These are phyloP conservation scores for Neotragus pygmaeus DNA, from an alignment of 2,113 vertebrate genomes.

Conservation along the genomic window DNA sequence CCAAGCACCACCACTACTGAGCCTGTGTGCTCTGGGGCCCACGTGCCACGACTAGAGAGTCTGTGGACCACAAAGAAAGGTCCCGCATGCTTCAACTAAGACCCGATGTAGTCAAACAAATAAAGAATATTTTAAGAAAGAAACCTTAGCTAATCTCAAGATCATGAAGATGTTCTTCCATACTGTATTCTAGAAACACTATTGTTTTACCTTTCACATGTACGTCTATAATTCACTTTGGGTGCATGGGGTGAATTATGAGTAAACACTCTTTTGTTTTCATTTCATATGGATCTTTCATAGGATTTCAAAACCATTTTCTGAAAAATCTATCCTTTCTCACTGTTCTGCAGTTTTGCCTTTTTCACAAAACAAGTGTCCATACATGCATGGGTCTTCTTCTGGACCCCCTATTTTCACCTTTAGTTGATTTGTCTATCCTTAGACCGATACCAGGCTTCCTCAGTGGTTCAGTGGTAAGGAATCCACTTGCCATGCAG, in stretches of 20 bases:
- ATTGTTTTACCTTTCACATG: neutral
- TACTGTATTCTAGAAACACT: neutral
- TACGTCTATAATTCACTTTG: neutral
- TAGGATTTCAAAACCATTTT: neutral
- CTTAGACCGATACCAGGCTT: neutral
- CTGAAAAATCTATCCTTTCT: too few species aligned
- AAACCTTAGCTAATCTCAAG: neutral
- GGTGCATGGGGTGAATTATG: neutral
- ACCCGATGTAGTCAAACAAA: neutral
- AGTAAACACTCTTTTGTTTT: neutral
- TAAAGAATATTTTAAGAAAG: neutral
- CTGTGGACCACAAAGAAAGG: neutral
- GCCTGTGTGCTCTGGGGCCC: neutral
- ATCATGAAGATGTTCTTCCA: neutral
- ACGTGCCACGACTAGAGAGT: neutral
- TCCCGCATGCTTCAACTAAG: neutral
- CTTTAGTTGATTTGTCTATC: neutral
- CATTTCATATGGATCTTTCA: neutral
- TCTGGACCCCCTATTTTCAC: neutral
- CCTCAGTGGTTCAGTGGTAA: neutral
- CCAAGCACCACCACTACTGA: neutral
- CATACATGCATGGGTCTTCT: neutral
- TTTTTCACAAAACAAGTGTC: neutral
- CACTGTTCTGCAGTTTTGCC: neutral
- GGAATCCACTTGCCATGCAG: neutral